These are phyloP conservation scores for Papilio elwesi DNA, from an alignment of 2,888 invertebrate genomes.

Conservation along the genomic window DNA sequence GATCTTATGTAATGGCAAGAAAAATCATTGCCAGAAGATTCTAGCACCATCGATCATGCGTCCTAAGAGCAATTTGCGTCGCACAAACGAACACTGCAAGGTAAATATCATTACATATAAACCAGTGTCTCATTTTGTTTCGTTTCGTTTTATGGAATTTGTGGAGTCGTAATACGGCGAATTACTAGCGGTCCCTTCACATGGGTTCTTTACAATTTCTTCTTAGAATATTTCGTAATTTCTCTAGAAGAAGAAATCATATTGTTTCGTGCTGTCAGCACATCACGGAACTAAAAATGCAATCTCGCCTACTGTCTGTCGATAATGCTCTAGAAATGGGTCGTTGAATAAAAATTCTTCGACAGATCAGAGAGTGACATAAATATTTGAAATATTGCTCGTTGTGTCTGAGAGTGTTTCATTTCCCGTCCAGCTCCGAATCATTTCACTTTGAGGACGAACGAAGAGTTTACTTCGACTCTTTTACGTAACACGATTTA, in stretches of 20 bases:
- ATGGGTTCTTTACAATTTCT: too few relatives aligned
- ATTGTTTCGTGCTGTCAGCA: too few relatives aligned
- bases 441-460: conserved; percentile 27
- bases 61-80: background rate
- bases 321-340: conserved; percentile 16
- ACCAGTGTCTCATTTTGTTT: too few relatives aligned
- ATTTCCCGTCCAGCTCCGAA: conserved; percentile 36
- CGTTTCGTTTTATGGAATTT: too few relatives aligned
- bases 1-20: too few relatives aligned
- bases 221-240: too few relatives aligned
- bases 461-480: conserved; percentile 21
- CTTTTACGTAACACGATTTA: conserved; percentile 30
- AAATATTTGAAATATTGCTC: conserved; percentile 39
- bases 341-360: conserved; percentile 22
- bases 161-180: too few relatives aligned
- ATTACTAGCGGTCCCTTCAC: too few relatives aligned
- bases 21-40: too few relatives aligned
- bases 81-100: background rate
- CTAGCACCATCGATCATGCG: too few relatives aligned
- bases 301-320: conserved; percentile 6
- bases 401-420: conserved; percentile 35
- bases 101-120: too few relatives aligned
- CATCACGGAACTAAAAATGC: background rate
- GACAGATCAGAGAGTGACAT: conserved; percentile 22
- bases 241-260: too few relatives aligned